phyloP scores from a whole-genome alignment of 2,888 invertebrate genomes.

The Orthosia cruda region DNA sequence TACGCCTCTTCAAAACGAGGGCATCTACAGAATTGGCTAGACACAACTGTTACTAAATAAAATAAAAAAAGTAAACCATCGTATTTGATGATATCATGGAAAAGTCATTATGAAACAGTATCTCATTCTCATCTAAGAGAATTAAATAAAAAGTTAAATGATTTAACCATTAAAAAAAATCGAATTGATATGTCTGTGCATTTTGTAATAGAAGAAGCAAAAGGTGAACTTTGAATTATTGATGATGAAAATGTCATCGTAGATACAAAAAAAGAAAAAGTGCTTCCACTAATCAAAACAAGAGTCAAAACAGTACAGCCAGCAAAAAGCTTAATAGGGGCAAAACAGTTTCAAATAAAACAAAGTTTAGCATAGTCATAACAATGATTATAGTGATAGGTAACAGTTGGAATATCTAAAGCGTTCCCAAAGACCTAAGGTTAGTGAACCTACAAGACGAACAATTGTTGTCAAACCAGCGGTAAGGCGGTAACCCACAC shows the following conservation, averaged over 20 bases:
- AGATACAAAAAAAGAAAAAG: neutral
- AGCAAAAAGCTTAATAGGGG: neutral
- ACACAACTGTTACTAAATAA: conserved; percentile 59
- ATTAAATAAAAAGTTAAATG: conserved; percentile 2
- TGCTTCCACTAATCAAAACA: neutral
- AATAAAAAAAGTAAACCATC: conserved; percentile 50
- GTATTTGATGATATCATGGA: conserved; percentile 54
- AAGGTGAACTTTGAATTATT: neutral
- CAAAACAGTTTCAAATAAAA: conserved; percentile 34
- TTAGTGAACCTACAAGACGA: conserved; percentile 75
- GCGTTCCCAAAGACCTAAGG: conserved; percentile 71
- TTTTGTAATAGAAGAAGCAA: neutral
- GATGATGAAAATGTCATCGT: neutral
- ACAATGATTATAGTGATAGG: conserved; percentile 49
- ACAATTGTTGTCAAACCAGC: conserved; percentile 73
- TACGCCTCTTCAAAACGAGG: conserved; percentile 59
- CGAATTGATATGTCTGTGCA: neutral
- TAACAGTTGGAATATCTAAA: conserved; percentile 63
- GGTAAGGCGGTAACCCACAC: conserved; percentile 61
- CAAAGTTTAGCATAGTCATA: conserved; percentile 26
- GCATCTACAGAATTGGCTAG: conserved; percentile 59
- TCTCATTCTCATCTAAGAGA: conserved; percentile 20
- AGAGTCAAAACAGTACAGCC: conserved; percentile 12
- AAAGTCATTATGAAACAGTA: conserved; percentile 49
- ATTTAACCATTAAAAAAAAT: neutral